Conservation (phyloP, 2,113 vertebrate genomes). For the Corydoras maculifer region DNA sequence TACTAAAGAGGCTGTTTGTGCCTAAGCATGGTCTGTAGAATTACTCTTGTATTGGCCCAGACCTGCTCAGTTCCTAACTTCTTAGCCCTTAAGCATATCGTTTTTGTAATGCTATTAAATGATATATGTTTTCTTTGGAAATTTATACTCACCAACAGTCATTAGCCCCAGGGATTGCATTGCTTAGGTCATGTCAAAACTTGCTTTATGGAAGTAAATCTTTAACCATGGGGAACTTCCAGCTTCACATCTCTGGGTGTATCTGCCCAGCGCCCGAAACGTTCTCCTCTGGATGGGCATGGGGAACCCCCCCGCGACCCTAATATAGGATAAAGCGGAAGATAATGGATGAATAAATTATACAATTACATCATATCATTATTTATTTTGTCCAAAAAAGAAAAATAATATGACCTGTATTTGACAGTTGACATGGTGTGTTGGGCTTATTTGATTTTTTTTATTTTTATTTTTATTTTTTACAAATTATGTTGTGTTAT, state of each 20-base stretch:
- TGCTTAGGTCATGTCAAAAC: conserved; percentile 31
- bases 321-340: too few species aligned
- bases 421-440: too few species aligned
- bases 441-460: too few species aligned
- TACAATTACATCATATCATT: too few species aligned
- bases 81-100: conserved; percentile 23
- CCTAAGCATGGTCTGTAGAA: conserved; percentile 31
- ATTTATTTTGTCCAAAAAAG: too few species aligned
- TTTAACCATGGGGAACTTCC: conserved; percentile 25
- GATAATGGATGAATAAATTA: too few species aligned
- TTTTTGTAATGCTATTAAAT: conserved; percentile 25
- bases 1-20: conserved; percentile 30
- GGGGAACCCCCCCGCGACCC: too few species aligned
- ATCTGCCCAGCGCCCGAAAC: too few species aligned
- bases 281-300: too few species aligned
- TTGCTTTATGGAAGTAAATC: conserved; percentile 10
- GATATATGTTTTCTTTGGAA: conserved; percentile 29
- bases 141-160: conserved; percentile 22
- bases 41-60: conserved; percentile 49
- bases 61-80: conserved; percentile 31
- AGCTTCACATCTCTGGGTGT: neutral
- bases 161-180: conserved; percentile 25
- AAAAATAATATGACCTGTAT: too few species aligned
- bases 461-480: too few species aligned
- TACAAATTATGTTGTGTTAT: too few species aligned